Percentiles rank a stretch among this genome's conserved stretches.
Evolutionary conservation across 2,113 vertebrate species (phyloP).

Genomic region (Nannospalax galili): DNA sequence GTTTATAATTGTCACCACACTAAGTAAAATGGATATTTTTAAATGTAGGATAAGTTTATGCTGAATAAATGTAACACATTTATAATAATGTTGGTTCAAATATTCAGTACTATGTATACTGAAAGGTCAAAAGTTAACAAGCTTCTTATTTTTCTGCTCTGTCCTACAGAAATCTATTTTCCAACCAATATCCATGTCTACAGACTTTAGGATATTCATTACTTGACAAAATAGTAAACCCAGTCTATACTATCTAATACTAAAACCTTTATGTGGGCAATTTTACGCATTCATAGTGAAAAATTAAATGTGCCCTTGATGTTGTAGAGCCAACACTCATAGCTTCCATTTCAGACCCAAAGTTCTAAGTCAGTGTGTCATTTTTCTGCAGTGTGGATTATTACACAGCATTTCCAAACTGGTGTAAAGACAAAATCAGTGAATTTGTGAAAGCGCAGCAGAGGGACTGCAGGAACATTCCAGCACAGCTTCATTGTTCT

Average conservation of each 20-base stretch:
- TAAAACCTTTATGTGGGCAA: not conserved
- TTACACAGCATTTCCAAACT: not conserved
- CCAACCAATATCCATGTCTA: not conserved
- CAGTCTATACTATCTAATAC: not conserved
- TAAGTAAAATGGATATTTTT: not conserved
- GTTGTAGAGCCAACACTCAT: not conserved
- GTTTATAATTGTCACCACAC: not conserved
- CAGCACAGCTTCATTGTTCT: not conserved
- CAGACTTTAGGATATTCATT: not conserved
- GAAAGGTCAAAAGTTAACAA: slow-evolving; percentile 4
- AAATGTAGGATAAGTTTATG: not conserved
- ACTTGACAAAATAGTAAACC: not conserved
- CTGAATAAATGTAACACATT: not conserved
- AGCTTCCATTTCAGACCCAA: not conserved
- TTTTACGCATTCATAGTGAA: not conserved
- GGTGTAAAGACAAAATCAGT: not conserved
- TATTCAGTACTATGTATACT: not conserved
- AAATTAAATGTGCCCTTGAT: not conserved
- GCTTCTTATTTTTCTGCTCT: not conserved
- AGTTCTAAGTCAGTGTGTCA: not conserved
- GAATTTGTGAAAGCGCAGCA: not conserved
- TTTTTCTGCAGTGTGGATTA: not conserved
- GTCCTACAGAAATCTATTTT: not conserved
- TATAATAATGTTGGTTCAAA: slow-evolving; percentile 11
- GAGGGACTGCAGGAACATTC: not conserved